Conservation (phyloP, 2,888 invertebrate species). For the Diarsia dahlii region DNA sequence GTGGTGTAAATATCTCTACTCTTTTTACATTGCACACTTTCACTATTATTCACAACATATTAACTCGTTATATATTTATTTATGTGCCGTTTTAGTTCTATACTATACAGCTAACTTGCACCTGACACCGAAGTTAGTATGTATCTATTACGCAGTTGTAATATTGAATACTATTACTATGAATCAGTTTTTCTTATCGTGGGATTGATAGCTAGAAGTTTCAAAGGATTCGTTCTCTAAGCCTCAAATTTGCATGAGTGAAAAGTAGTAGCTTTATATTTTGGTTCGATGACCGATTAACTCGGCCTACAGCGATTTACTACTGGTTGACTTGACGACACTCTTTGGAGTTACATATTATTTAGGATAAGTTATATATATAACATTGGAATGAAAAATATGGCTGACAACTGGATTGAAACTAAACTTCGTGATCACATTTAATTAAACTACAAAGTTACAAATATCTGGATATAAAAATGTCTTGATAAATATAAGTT, state of each 20-base stretch:
- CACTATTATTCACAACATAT: conserved; percentile 72
- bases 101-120: conserved; percentile 52
- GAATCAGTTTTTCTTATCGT: conserved; percentile 58
- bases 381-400: background rate
- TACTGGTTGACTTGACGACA: background rate
- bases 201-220: background rate
- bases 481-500: background rate
- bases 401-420: background rate
- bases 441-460: background rate
- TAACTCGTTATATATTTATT: conserved; percentile 61
- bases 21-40: conserved; percentile 88
- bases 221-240: background rate
- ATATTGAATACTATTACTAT: conserved; percentile 25
- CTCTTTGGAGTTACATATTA: background rate
- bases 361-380: background rate
- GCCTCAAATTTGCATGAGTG: background rate
- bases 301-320: too few relatives aligned
- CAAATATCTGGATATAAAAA: background rate
- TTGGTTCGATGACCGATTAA: background rate
- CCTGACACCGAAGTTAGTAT: conserved; percentile 54
- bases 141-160: conserved; percentile 40
- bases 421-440: background rate
- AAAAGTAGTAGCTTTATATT: background rate
- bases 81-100: conserved; percentile 76
- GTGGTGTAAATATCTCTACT: conserved; percentile 95